phyloP scores from a whole-genome alignment of 2,888 invertebrate species.

The Mechanitis messenoides region DNA sequence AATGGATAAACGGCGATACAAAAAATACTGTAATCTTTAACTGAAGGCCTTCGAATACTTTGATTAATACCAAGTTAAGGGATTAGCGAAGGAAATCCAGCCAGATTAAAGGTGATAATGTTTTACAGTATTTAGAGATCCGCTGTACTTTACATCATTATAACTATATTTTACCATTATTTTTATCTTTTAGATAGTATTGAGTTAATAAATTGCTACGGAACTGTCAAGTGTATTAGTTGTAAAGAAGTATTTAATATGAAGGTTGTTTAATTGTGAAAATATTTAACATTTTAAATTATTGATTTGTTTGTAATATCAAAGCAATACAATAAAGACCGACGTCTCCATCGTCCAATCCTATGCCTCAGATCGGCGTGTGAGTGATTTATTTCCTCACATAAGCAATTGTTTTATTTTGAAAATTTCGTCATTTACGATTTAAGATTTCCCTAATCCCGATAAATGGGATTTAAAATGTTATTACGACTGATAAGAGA shows the following conservation, averaged over 20 bases:
- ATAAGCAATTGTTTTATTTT: slow-evolving; percentile 25
- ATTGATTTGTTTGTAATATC: no score
- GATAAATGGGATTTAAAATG: slow-evolving; percentile 60
- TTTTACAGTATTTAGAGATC: slow-evolving; percentile 25
- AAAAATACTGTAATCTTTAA: slow-evolving; percentile 36
- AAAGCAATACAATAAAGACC: no score
- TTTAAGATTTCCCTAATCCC: slow-evolving; percentile 58
- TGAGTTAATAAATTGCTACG: no score
- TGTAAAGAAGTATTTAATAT: no score
- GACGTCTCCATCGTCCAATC: no score
- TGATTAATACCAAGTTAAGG: slow-evolving; percentile 56
- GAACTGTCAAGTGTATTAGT: no score
- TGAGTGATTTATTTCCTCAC: slow-evolving; percentile 3
- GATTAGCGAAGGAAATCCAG: slow-evolving; percentile 56
- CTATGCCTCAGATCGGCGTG: not conserved
- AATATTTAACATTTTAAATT: no score
- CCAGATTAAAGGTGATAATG: slow-evolving; percentile 52
- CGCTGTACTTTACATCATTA: not conserved
- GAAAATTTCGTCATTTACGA: slow-evolving; percentile 47
- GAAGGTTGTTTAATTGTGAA: no score
- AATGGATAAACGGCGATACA: slow-evolving; percentile 35
- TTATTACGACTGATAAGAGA: slow-evolving; percentile 59
- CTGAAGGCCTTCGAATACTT: slow-evolving; percentile 56
- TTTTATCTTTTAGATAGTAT: no score
- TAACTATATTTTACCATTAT: no score